These are phyloP conservation scores for Nibea coibor DNA, from an alignment of 2,113 vertebrate genomes.

Conservation along the genomic window DNA sequence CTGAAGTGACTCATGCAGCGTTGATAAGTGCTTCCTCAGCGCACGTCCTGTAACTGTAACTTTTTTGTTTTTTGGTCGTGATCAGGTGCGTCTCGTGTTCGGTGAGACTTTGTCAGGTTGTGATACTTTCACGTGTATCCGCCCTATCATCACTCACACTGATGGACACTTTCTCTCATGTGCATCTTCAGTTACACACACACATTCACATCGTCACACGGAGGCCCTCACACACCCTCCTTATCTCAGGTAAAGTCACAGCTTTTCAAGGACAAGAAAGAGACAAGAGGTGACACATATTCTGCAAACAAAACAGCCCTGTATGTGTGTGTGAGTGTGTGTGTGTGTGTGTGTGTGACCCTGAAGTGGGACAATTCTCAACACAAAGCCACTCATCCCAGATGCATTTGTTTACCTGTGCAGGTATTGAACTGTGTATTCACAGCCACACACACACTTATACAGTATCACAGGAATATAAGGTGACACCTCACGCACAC, in stretches of 20 bases:
- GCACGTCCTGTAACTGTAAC: not conserved
- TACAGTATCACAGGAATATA: constrained; percentile 40
- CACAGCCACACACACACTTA: not conserved
- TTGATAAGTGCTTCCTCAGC: too few species aligned
- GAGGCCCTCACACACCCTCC: constrained; percentile 6
- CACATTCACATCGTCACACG: not conserved
- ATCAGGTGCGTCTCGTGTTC: not conserved
- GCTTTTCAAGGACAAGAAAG: constrained; percentile 31
- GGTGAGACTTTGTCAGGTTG: not conserved
- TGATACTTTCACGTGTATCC: not conserved
- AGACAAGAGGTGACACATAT: constrained; percentile 56
- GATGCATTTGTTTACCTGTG: constrained; percentile 27
- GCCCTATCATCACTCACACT: not conserved
- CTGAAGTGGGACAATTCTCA: constrained; percentile 41
- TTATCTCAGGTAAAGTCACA: constrained; percentile 33
- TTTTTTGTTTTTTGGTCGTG: too few species aligned
- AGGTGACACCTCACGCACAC: constrained; percentile 8
- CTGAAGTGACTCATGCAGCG: too few species aligned
- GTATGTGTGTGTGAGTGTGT: constrained; percentile 17
- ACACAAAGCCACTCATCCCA: constrained; percentile 34
- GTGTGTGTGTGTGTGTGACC: constrained; percentile 1
- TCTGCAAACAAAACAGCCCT: constrained; percentile 23
- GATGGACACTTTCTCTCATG: not conserved
- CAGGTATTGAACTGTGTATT: not conserved
- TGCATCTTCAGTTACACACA: constrained; percentile 4